Evolutionary conservation across 2,113 vertebrate genomes (phyloP), one percentile per base, ranked within the genome.

Genomic region (Cephalopholis sonnerati): DNA sequence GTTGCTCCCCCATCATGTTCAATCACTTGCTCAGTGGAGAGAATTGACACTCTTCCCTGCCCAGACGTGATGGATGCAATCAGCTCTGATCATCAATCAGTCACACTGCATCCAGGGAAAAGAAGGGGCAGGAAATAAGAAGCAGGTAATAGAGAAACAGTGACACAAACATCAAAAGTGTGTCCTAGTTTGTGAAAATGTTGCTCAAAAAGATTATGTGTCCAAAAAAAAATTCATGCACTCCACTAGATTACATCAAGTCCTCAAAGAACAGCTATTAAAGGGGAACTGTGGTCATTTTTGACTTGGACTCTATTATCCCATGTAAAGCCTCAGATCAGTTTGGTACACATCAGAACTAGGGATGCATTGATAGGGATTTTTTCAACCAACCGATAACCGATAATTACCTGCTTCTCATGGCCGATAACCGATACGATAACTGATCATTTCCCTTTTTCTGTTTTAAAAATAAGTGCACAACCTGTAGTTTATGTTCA

Each of bases 31-130:
- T 86, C 81, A 79, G 87, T 69, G 69, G 73, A 72, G 76, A 79
- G 36, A 84, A 81, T 25, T 81, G 84, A 87, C 77, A 86, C 74
- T 84, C 59, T 81, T 80, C 69, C 54, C 62, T 78, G 50, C 59
- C 73, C 65, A 54, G 83, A 85, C 85, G 71, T 93, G 91, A 94
- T 88, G 81, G 92, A 93, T 89, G 82, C 79, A 88, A 89, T 90
- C 89, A 85, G 72, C 54, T 48, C 53, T 24, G 48, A 83, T 89
- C 90, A 87, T 90, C 87, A 87, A 88, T 90, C 86, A 88, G 84
- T 76, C 79, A 15, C 1, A 50, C 66, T 55, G 72, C 85, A 83
- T 24, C 67, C 39, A 62, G 25, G 29, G 54, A 46, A 27, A 36
- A 25, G 27, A 62, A 63, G 36, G 41, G 48, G 29, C 32, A 66